Base-by-base conservation (phyloP, 2,113 vertebrate species). In the Eulacestoma nigropectus region DNA sequence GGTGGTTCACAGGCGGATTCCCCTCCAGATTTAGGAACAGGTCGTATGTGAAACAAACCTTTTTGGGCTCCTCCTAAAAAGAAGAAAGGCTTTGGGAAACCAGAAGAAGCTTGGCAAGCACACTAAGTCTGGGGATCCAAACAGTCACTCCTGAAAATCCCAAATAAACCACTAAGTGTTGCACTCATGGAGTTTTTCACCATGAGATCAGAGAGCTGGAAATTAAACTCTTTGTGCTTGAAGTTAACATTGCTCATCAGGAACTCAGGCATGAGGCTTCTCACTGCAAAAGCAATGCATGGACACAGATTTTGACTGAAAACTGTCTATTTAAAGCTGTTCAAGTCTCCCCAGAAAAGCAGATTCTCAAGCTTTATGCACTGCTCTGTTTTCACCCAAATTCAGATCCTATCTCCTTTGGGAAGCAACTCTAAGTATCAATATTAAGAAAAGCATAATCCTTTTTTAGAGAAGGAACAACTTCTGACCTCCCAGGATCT, bases 1-100 rank as follows among this genome's bases (percentile, higher is more conserved):
- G 98, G 95, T 99, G 99, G 98, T 99, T 99, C 89, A 99, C 99
- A 0, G 99, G 99, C 2, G 99, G 99, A 95, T 99, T 99, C 41
- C 99, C 99, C 97, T 99, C 99, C 98, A 99, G 96, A 95, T 99
- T 99, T 78, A 99, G 98, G 97, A 99, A 99, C 47, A 99, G 98
- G 98, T 99, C 99, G 0, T 99, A 99, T 27, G 99, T 99, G 96
- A 99, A 99, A 94, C 98, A 99, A 65, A 99, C 99, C 95, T 98
- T 99, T 96, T 99, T 99, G 1, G 99, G 99, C 96, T 99, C 99
- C 98, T 99, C 99, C 99, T 99, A 82, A 26, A 94, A 96, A 75
- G 47, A 44, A 96, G 49, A 55, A 30, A 96, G 65, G 65, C 42
- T 46, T 67, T 62, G 89, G 78, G 72, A 69, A 90, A 93, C 56